Base-by-base conservation (phyloP, 1,140 invertebrate genomes). In the Orussus abietinus region DNA sequence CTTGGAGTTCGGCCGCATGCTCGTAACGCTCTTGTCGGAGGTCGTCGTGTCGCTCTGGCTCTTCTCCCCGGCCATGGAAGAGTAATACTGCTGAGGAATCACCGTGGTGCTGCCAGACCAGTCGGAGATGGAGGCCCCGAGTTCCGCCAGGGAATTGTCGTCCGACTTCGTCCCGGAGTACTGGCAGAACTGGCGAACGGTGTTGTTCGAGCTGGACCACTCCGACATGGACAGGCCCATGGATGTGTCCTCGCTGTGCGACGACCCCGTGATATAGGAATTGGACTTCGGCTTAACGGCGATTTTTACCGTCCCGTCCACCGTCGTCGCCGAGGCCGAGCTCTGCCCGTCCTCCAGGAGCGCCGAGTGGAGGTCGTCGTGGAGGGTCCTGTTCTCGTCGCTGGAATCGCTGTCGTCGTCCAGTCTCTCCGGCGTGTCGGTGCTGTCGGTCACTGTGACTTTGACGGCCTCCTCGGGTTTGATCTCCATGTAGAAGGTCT, bases 161-260 rank as follows among this genome's bases (percentile, higher is more conserved):
- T 77, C 77, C 5, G 75, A 75, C 42, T 78, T 79, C 2, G 77
- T 69, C 1, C 70, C 76, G 1, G 77, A 78, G 12, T 72, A 80
- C 79, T 87, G 49, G 76, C 85, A 75, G 79, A 69, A 87, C 57
- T 85, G 83, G 10, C 84, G 78, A 0, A 87, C 85, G 0, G 85
- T 87, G 51, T 85, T 88, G 1, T 84, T 87, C 15, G 84, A 85
- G 22, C 86, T 89, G 0, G 86, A 89, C 85, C 86, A 90, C 52
- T 90, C 87, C 1, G 86, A 88, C 56, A 87, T 84, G 47, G 85
- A 87, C 18, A 89, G 66, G 11, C 86, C 87, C 62, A 89, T 85
- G 0, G 86, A 89, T 1, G 86, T 90, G 58, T 90, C 86, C 62
- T 88, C 87, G 12, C 85, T 87, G 59, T 88, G 85, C 0, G 85